Conservation (phyloP, 2,797 vertebrate genomes). For the Peromyscus eremicus region DNA sequence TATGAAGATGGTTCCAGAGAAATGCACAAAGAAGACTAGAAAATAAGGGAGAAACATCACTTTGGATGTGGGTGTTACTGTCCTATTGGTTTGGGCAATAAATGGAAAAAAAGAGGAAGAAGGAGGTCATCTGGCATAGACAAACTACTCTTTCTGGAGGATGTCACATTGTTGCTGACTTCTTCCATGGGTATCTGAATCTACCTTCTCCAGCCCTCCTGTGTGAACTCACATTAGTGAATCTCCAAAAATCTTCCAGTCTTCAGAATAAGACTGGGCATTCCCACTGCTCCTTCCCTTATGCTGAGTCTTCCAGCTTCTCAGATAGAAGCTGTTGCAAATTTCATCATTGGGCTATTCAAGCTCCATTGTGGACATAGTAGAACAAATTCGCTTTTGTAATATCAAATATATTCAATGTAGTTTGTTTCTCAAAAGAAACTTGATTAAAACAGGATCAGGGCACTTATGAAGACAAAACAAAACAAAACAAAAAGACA, state of each 20-base stretch:
- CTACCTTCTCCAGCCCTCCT: not conserved
- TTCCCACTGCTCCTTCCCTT: not conserved
- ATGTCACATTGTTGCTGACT: not conserved
- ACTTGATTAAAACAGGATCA: not conserved
- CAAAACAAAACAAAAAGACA: too few species aligned
- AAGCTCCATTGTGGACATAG: not conserved
- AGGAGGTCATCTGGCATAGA: too few species aligned
- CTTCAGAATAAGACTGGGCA: not conserved
- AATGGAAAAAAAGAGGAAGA: not conserved
- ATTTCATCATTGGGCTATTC: too few species aligned
- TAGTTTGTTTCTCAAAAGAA: not conserved
- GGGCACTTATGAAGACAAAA: not conserved
- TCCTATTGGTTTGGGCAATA: not conserved
- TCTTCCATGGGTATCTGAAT: not conserved
- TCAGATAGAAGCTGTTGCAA: too few species aligned
- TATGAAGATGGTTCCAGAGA: not conserved
- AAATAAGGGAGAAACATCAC: not conserved
- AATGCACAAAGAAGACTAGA: not conserved
- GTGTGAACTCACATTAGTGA: too few species aligned
- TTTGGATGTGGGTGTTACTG: not conserved
- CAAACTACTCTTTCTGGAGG: not conserved
- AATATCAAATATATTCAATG: not conserved
- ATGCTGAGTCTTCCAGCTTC: not conserved
- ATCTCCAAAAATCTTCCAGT: not conserved
- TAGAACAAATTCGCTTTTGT: not conserved